Percentiles rank a stretch among this genome's conserved stretches.
These are phyloP conservation scores for Mesocricetus auratus DNA, from an alignment of 2,113 vertebrate species.

Conservation along the genomic window DNA sequence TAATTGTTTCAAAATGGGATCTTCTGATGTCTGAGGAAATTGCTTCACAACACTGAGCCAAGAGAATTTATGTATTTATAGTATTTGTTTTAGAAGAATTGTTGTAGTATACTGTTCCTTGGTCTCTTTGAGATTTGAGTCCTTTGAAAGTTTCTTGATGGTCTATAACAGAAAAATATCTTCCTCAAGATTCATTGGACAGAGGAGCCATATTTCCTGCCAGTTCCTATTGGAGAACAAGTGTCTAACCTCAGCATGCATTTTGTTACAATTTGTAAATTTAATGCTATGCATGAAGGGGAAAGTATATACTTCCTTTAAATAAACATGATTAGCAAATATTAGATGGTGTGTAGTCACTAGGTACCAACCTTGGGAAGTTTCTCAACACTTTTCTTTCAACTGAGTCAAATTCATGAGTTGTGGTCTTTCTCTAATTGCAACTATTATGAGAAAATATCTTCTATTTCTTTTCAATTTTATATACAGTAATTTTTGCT, in stretches of 20 bases:
- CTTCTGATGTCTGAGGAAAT: neutral
- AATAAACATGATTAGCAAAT: neutral
- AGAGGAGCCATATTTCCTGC: neutral
- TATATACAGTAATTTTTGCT: neutral
- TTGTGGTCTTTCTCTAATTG: neutral
- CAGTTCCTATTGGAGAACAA: neutral
- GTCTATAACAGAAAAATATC: neutral
- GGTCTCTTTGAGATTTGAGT: neutral
- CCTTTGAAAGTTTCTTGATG: neutral
- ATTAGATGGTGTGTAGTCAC: neutral
- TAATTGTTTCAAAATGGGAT: neutral
- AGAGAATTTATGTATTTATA: neutral
- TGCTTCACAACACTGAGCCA: no score
- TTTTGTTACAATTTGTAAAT: neutral
- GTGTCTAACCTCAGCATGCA: neutral
- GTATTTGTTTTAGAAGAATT: conserved; percentile 19
- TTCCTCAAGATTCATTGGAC: neutral
- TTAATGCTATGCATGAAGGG: neutral
- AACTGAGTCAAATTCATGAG: neutral
- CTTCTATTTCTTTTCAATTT: neutral
- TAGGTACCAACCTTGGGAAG: neutral
- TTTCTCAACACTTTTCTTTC: neutral
- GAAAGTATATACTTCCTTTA: neutral
- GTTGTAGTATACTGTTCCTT: neutral
- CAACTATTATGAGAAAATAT: neutral